phyloP scores from a whole-genome alignment of 2,888 invertebrate genomes.

The Sinodicranocentrus sp. region DNA sequence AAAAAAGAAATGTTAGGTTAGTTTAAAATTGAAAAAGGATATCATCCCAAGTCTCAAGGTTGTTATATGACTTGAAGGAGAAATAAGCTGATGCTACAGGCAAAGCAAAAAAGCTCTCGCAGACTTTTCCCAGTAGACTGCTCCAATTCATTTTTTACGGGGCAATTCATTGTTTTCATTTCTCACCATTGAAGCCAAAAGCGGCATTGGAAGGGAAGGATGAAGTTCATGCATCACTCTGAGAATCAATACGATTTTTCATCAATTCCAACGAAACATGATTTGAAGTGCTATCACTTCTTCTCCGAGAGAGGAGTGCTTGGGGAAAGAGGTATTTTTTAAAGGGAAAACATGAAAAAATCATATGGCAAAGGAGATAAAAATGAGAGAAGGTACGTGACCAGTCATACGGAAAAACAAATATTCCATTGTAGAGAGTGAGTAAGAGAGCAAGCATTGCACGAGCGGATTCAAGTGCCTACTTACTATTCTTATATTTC shows the following conservation, averaged over 20 bases:
- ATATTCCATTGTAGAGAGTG: constrained; percentile 68
- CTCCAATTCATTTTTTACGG: constrained; percentile 1
- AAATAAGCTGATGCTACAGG: too few relatives aligned
- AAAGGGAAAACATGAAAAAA: constrained; percentile 35
- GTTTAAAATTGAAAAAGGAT: too few relatives aligned
- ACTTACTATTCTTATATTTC: constrained; percentile 33
- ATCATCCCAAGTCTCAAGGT: too few relatives aligned
- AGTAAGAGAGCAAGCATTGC: too few relatives aligned
- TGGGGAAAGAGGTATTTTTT: constrained; percentile 35
- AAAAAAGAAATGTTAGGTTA: too few relatives aligned
- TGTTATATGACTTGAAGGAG: too few relatives aligned
- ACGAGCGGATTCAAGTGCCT: not conserved
- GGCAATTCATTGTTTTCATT: not conserved
- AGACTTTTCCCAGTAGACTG: not conserved
- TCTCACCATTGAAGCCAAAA: not conserved
- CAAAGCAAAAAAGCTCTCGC: too few relatives aligned
- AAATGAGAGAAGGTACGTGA: constrained; percentile 72
- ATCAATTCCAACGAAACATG: constrained; percentile 49
- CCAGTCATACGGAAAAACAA: constrained; percentile 76
- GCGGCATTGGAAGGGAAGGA: not conserved
- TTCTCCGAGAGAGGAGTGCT: constrained; percentile 12
- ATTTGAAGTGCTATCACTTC: constrained; percentile 36
- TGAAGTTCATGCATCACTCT: constrained; percentile 25
- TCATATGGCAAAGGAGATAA: constrained; percentile 50
- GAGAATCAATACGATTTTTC: constrained; percentile 54